Percentiles rank a stretch among this genome's conserved stretches.
These are phyloP conservation scores for Diploscapter pachys DNA, from an alignment of 1,140 invertebrate genomes.

Conservation along the genomic window DNA sequence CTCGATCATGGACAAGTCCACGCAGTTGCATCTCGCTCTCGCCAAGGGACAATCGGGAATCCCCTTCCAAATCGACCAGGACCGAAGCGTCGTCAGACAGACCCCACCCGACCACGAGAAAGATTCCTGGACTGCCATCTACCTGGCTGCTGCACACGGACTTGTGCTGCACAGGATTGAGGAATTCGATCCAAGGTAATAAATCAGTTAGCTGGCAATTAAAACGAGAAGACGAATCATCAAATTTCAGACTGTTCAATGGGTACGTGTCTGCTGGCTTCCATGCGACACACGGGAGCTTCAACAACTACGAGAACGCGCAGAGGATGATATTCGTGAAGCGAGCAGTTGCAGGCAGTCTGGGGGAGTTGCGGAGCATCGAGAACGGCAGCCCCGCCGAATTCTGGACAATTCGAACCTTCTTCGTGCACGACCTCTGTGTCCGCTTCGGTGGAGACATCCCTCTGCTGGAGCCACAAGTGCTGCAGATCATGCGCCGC, in stretches of 20 bases:
- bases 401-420: slow-evolving; percentile 24
- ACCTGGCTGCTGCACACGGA: slow-evolving; percentile 41
- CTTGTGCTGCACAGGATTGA: slow-evolving; percentile 13
- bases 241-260: neutral
- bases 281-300: slow-evolving; percentile 17
- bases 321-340: slow-evolving; percentile 18
- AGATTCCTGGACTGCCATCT: slow-evolving; percentile 46
- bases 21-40: slow-evolving; percentile 43
- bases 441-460: slow-evolving; percentile 23
- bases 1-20: slow-evolving; percentile 15
- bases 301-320: slow-evolving; percentile 22
- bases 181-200: slow-evolving; percentile 25
- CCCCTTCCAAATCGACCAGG: neutral
- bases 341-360: neutral
- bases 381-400: neutral
- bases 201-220: too few species aligned
- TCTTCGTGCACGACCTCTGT: slow-evolving; percentile 29
- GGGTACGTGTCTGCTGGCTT: slow-evolving; percentile 28
- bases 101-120: slow-evolving; percentile 40
- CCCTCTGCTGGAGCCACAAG: neutral
- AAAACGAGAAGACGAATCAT: too few species aligned
- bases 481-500: slow-evolving; percentile 9
- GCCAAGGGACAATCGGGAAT: slow-evolving; percentile 43
- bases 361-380: neutral
- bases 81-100: neutral